Base-by-base conservation (phyloP, 2,888 invertebrate genomes). In the Mechanitis mazaeus region DNA sequence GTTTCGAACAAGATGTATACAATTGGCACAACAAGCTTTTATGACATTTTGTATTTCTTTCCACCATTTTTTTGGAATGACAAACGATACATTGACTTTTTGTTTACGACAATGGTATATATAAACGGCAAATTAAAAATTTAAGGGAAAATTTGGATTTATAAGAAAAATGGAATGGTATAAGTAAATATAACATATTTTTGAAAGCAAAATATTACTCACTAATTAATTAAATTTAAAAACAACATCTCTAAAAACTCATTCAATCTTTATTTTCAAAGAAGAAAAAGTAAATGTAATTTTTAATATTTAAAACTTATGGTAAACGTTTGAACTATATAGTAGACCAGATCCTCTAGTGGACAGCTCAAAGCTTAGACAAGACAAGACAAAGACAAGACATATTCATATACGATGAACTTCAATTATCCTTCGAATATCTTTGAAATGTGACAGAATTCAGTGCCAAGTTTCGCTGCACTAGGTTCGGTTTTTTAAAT, bases 21-120 rank as follows among this genome's bases (percentile, higher is more conserved):
- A 47, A 47, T 47, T 35, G 12, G 2, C n/a, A 20, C 47, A n/a
- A 47, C 3, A 47, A 47, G n/a, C 47, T 47, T 47, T 20, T n/a
- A 20, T 47, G 47, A n/a, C 47, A 47, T 47, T 47, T 47, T 47
- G n/a, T 47, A 20, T 47, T 47, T 47, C 20, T 47, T 47, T 47
- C 47, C 47, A n/a, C 20, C 47, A 12, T n/a, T 47, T 47, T 47
- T 6, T 47, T 6, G 12, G n/a, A 47, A 47, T 47, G 0, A 20
- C 47, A 20, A 47, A 47, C 28, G 47, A n/a, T 47, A 47, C 20
- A 47, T 47, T 47, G 47, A 47, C 47, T 1, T 47, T 47, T 47
- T 47, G 12, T n/a, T 47, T n/a, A 20, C 28, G 3, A 47, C 28
- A 47, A 28, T 20, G n/a, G n/a, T 28, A 47, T 35, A 5, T 35